A percentile compares a stretch with the other conserved stretches of the same genome.
Evolutionary conservation across 2,888 invertebrate genomes (phyloP).

Genomic region (Tortricodes alternella): DNA sequence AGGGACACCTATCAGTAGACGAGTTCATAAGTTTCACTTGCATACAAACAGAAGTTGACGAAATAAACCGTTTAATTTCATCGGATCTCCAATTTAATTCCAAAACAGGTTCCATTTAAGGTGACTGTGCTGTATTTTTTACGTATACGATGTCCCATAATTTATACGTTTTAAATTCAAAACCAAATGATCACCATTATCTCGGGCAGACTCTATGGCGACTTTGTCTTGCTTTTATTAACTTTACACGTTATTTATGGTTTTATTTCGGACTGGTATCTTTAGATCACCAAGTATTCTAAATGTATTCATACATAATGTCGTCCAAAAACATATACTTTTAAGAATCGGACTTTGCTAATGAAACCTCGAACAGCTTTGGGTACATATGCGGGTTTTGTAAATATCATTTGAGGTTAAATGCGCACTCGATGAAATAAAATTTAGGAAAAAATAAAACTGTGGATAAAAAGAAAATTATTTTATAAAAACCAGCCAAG

Average conservation of each 20-base stretch:
- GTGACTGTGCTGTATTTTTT: slow-evolving; percentile 7
- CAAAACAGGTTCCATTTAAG: slow-evolving; percentile 6
- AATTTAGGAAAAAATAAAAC: too few species aligned
- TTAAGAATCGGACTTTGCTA: background rate
- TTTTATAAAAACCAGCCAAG: too few species aligned
- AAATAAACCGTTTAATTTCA: background rate
- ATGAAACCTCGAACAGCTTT: background rate
- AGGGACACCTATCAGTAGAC: background rate
- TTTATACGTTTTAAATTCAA: slow-evolving; percentile 37
- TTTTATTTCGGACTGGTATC: slow-evolving; percentile 44
- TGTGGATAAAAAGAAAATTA: too few species aligned
- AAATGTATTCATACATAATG: slow-evolving; percentile 42
- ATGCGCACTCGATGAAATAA: too few species aligned
- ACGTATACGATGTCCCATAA: slow-evolving; percentile 1
- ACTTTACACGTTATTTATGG: slow-evolving; percentile 28
- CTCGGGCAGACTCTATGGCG: slow-evolving; percentile 58
- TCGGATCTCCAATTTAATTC: background rate
- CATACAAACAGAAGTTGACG: background rate
- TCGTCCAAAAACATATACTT: slow-evolving; percentile 32
- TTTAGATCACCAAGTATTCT: slow-evolving; percentile 41
- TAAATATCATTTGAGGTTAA: background rate
- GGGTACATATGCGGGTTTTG: background rate
- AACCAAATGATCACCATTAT: slow-evolving; percentile 53
- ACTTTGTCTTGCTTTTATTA: slow-evolving; percentile 37
- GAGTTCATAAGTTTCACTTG: background rate